Evolutionary conservation across 2,113 vertebrate species (phyloP).

Genomic region (Sorex araneus): DNA sequence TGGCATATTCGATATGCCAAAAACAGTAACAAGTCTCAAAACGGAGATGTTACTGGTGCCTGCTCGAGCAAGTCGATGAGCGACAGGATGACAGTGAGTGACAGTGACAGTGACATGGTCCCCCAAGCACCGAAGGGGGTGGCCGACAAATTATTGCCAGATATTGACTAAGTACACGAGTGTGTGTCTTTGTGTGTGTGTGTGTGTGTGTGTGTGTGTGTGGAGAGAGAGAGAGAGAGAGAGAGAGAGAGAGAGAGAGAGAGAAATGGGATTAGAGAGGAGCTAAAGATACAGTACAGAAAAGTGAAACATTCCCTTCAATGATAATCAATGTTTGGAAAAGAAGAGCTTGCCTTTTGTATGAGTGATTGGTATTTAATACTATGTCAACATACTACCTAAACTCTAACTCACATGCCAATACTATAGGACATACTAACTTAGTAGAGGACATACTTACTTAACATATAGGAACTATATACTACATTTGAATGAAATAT

Average conservation of each 20-base stretch:
- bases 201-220: background rate
- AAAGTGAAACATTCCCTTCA: background rate
- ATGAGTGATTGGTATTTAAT: constrained; percentile 3
- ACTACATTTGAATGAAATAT: background rate
- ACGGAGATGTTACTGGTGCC: too few relatives aligned
- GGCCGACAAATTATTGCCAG: too few relatives aligned
- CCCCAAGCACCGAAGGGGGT: too few relatives aligned
- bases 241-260: background rate
- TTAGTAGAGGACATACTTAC: background rate
- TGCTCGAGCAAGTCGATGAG: too few relatives aligned
- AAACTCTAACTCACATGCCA: background rate
- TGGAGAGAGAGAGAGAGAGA: too few relatives aligned
- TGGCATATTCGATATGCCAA: too few relatives aligned
- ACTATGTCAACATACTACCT: background rate
- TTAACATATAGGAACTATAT: background rate
- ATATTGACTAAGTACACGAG: too few relatives aligned
- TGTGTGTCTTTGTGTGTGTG: too few relatives aligned
- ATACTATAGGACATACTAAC: background rate
- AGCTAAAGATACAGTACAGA: background rate
- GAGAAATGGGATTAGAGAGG: background rate
- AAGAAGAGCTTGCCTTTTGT: background rate
- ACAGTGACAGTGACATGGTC: too few relatives aligned
- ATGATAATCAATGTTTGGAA: constrained; percentile 8
- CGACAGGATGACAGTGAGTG: too few relatives aligned
- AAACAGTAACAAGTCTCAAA: too few relatives aligned